These are phyloP conservation scores for Sesia bembeciformis DNA, from an alignment of 2,888 invertebrate genomes.

Conservation along the genomic window DNA sequence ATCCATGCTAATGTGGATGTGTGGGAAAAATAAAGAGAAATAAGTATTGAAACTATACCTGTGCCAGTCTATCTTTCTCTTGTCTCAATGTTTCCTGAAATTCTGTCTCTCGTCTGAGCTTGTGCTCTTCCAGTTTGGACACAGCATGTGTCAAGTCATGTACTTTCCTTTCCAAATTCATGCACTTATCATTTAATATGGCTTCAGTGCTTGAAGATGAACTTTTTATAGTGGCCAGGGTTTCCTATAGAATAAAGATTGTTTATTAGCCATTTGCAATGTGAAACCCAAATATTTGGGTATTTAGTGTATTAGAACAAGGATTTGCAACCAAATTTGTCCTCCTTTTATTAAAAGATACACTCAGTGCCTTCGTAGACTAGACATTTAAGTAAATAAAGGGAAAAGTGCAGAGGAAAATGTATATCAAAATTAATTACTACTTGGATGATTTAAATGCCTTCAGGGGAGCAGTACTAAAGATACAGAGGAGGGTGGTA, in stretches of 20 bases:
- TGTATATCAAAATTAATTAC: too few relatives aligned
- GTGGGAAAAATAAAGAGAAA: too few relatives aligned
- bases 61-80: slow-evolving; percentile 48
- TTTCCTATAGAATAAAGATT: slow-evolving; percentile 22
- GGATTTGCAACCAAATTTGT: too few relatives aligned
- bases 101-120: slow-evolving; percentile 41
- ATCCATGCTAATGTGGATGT: too few relatives aligned
- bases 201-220: slow-evolving; percentile 53
- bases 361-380: not conserved
- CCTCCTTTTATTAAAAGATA: not conserved
- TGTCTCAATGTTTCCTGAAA: slow-evolving; percentile 49
- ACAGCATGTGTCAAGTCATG: slow-evolving; percentile 46
- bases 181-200: slow-evolving; percentile 51
- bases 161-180: slow-evolving; percentile 51
- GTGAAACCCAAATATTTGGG: too few relatives aligned
- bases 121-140: slow-evolving; percentile 58
- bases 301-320: too few relatives aligned
- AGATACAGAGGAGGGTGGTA: too few relatives aligned
- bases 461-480: too few relatives aligned
- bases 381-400: too few relatives aligned
- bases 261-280: too few relatives aligned
- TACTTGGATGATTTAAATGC: too few relatives aligned
- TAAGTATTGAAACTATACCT: slow-evolving; percentile 23
- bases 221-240: slow-evolving; percentile 38
- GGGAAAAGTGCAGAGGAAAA: too few relatives aligned